Evolutionary conservation across 2,888 invertebrate genomes (phyloP).

Genomic region (Cremastinae sp.): DNA sequence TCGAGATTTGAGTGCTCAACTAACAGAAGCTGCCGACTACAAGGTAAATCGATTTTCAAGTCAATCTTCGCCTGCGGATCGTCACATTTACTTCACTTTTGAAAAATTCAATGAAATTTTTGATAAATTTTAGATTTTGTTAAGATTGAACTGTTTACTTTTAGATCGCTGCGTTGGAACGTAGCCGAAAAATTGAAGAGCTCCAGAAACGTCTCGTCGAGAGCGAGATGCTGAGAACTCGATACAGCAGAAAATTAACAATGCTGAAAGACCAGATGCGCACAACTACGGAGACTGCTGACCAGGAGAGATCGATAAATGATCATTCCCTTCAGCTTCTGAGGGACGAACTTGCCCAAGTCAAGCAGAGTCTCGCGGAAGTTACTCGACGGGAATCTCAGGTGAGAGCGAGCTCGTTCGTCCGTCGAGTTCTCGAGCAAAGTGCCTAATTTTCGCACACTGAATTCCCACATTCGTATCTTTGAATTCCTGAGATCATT

Average conservation of each 20-base stretch:
- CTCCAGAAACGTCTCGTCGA: slow-evolving; percentile 90
- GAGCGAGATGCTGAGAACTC: slow-evolving; percentile 88
- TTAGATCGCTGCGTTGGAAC: slow-evolving; percentile 91
- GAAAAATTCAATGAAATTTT: too few species aligned
- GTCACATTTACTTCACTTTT: too few species aligned
- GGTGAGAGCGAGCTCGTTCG: slow-evolving; percentile 66
- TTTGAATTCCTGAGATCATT: too few species aligned
- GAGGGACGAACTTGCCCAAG: slow-evolving; percentile 88
- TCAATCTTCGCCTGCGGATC: too few species aligned
- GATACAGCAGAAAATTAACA: slow-evolving; percentile 87
- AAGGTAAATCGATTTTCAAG: slow-evolving; percentile 84
- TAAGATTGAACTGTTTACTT: neutral
- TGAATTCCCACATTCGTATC: too few species aligned
- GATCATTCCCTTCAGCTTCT: slow-evolving; percentile 87
- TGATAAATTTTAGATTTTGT: slow-evolving; percentile 5
- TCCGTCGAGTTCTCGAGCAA: neutral
- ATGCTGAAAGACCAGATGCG: slow-evolving; percentile 88
- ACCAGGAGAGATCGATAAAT: slow-evolving; percentile 85
- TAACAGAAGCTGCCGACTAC: slow-evolving; percentile 92
- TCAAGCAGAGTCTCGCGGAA: slow-evolving; percentile 89
- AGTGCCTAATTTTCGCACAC: neutral
- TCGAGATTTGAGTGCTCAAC: slow-evolving; percentile 91
- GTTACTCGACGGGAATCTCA: slow-evolving; percentile 88
- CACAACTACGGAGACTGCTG: slow-evolving; percentile 85
- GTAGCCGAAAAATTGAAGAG: slow-evolving; percentile 92